Base-by-base conservation (phyloP, 92 coral and sea anemone species). In the Scolanthus callimorphus region DNA sequence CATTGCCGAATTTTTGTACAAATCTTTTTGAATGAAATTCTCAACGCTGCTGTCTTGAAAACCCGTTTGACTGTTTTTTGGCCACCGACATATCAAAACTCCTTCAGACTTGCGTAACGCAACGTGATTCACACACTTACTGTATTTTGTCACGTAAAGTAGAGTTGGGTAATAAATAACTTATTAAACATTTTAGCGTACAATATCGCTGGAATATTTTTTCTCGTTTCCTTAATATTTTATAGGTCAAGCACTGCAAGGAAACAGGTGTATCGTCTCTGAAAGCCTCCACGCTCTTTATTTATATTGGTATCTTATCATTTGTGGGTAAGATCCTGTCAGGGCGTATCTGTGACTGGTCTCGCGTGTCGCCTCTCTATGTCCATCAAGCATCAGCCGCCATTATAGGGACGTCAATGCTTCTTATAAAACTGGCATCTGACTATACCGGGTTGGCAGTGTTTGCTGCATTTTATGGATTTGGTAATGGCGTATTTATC, bases 221-320 rank as follows among this genome's bases (percentile, higher is more conserved):
- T n/a, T n/a, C n/a, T n/a, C n/a, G n/a, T n/a, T n/a, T n/a, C n/a
- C n/a, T n/a, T n/a, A n/a, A n/a, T n/a, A n/a, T n/a, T n/a, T n/a
- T 76, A 20, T 48, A 84, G 91, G 79, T 73, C 19, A 78, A 73
- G 37, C 70, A 78, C 54, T 39, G 85, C 21, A 69, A 78, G 31
- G 91, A 63, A 28, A 69, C 73, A 28, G 73, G 67, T 1, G 55
- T 79, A 3, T 59, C 81, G 34, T 64, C 76, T 11, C 71, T 62
- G 11, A 52, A 76, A 2, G 82, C 92, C 3, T 74, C 92, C 31
- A 59, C 48, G 61, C 70, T 85, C 23, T 80, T 79, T 30, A 70
- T 85, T 44, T 85, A 73, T 34, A 70, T 74, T 39, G 92, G 92
- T 34, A 63, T 80, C 4, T 31, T 79, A 2, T 68, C 83, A 23